These are phyloP conservation scores for Pseudomyrmex gracilis DNA, from an alignment of 1,140 invertebrate species.

Conservation along the genomic window DNA sequence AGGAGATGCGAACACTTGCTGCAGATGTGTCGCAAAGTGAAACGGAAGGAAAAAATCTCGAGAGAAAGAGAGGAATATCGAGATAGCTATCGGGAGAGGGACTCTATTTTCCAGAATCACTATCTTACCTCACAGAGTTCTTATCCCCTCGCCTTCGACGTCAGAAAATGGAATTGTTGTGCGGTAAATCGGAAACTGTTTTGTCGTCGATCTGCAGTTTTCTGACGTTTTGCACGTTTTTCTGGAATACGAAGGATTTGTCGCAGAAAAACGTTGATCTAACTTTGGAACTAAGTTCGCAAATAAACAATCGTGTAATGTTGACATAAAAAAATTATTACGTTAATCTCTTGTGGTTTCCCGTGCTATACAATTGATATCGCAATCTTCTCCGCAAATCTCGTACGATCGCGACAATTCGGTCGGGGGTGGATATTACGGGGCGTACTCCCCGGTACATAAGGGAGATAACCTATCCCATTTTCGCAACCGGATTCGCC, in stretches of 20 bases:
- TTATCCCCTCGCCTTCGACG: conserved; percentile 62
- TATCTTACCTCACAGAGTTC: conserved; percentile 79
- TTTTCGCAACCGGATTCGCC: conserved; percentile 67
- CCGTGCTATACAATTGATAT: neutral
- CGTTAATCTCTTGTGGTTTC: neutral
- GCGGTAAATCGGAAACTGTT: conserved; percentile 62
- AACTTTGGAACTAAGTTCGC: neutral
- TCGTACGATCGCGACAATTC: conserved; percentile 27
- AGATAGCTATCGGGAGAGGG: conserved; percentile 66
- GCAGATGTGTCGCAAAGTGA: conserved; percentile 47
- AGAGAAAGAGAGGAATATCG: conserved; percentile 41
- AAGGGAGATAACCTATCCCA: conserved; percentile 54
- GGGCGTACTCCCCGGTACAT: neutral
- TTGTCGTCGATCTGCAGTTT: conserved; percentile 8
- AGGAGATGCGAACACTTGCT: conserved; percentile 15
- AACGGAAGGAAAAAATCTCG: conserved; percentile 37
- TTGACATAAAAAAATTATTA: neutral
- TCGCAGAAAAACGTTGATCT: neutral
- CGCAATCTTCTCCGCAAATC: conserved; percentile 22
- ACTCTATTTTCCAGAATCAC: conserved; percentile 79
- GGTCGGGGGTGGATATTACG: conserved; percentile 15
- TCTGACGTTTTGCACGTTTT: neutral
- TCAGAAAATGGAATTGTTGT: conserved; percentile 66
- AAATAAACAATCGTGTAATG: neutral
- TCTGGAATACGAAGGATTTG: neutral